Conservation (phyloP, 2,113 vertebrate genomes). For the Myotis yumanensis region DNA sequence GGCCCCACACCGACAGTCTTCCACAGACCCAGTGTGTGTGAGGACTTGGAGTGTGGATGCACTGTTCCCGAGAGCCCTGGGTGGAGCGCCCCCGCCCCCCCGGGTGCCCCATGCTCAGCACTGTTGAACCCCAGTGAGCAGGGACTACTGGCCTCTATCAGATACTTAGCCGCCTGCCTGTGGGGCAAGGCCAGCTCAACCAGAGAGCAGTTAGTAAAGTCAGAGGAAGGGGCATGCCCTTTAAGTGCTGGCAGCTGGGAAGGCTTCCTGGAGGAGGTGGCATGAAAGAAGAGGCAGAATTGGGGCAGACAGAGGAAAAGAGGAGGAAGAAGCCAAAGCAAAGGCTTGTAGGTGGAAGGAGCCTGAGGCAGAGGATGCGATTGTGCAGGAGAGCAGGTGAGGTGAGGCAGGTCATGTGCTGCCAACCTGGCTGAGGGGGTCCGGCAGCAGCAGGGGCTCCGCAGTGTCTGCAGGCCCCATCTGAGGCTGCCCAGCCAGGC, state of each 20-base stretch:
- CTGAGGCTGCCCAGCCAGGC: background rate
- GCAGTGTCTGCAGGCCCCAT: background rate
- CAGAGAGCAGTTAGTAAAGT: background rate
- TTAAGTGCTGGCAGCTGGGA: background rate
- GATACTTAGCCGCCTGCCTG: background rate
- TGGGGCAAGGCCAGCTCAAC: background rate
- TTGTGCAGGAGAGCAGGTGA: background rate
- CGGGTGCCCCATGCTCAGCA: background rate
- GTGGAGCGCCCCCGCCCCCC: no score
- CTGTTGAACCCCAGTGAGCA: background rate
- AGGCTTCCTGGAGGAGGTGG: background rate
- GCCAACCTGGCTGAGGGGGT: background rate
- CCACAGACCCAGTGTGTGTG: background rate
- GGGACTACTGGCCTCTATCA: background rate
- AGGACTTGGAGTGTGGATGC: background rate
- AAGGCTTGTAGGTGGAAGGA: background rate
- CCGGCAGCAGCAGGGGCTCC: background rate
- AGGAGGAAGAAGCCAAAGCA: background rate
- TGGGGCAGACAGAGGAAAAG: background rate
- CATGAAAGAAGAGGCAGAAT: background rate
- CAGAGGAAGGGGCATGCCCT: background rate
- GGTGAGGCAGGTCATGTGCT: background rate
- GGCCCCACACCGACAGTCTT: background rate
- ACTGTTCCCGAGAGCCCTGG: background rate
- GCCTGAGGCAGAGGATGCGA: rapidly evolving